phyloP scores from a whole-genome alignment of 2,888 invertebrate genomes.

The Rotaria magnacalcarata region DNA sequence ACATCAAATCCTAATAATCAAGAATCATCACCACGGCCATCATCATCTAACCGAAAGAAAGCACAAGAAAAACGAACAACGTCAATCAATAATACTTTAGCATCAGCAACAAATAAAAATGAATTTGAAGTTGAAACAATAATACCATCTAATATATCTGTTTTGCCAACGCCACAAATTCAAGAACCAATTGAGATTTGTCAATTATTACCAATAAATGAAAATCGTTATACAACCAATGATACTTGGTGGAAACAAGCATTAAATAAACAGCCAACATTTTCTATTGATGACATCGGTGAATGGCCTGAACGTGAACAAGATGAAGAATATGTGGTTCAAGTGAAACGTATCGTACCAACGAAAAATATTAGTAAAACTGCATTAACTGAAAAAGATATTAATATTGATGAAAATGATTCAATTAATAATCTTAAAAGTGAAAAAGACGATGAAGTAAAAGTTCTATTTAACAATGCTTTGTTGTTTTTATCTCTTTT shows the following conservation, averaged over 20 bases:
- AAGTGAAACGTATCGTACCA: not conserved
- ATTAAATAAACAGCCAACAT: slow-evolving; percentile 9
- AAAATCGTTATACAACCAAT: not conserved
- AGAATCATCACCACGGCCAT: not conserved
- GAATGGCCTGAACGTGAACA: slow-evolving; percentile 15
- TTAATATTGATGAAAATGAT: too few relatives aligned
- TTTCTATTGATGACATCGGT: not conserved
- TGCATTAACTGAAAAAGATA: too few relatives aligned
- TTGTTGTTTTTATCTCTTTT: too few relatives aligned
- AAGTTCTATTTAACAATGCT: too few relatives aligned
- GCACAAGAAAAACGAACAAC: not conserved
- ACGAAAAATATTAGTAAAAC: not conserved
- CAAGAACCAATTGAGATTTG: slow-evolving; percentile 21
- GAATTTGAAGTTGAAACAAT: not conserved
- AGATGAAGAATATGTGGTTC: not conserved
- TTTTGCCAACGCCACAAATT: too few relatives aligned
- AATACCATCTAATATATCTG: not conserved
- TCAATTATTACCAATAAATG: not conserved
- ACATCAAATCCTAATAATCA: not conserved
- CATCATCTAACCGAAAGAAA: not conserved
- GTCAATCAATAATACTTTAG: not conserved
- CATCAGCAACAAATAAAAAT: not conserved
- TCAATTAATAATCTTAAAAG: too few relatives aligned
- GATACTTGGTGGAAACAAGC: not conserved
- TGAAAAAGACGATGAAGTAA: too few relatives aligned